Evolutionary conservation across 1,140 invertebrate species (phyloP), one percentile per base, ranked within the genome.

Genomic region (Aphaenogaster floridana): DNA sequence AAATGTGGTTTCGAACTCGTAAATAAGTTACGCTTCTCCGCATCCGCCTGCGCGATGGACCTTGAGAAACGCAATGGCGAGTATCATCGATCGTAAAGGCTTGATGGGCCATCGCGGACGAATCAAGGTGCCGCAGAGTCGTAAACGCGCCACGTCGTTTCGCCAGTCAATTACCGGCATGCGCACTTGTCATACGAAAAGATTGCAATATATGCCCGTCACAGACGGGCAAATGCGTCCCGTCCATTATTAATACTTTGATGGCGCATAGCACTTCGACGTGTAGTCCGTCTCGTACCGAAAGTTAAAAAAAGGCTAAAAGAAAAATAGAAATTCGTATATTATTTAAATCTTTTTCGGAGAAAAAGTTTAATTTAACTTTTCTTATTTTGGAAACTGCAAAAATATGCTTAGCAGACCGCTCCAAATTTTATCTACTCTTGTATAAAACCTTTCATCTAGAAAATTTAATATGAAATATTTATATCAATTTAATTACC

Each of bases 71-170:
- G 54, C 64, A 81, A 78, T 21, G 59, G 36, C 34, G n/a, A n/a
- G 34, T 54, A 72, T 57, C 69, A 86, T 90, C 74, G 74, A 91
- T 80, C 87, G 74, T 89, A 85, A 90, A 90, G 50, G 21, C 21
- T 88, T 88, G 64, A 91, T 78, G 42, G 77, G 21, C 54, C 52
- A 50, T 64, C 21, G 28, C 9, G 61, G 2, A 61, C 68, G 85
- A 88, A 81, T 87, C 77, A 71, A 88, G 69, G 63, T 79, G 48
- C 52, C 76, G 63, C 39, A 45, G 28, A 61, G 69, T 59, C 86
- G 88, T 91, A 91, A 91, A 91, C 54, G 71, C 71, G 74, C 21
- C n/a, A 64, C 57, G 64, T 85, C 86, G 68, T 89, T 83, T 66
- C 81, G 21, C 36, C 15, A 64, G 80, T 64, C 77, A 69, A 88